Evolutionary conservation across 2,888 invertebrate species (phyloP).

Genomic region (Dromius quadrimaculatus): DNA sequence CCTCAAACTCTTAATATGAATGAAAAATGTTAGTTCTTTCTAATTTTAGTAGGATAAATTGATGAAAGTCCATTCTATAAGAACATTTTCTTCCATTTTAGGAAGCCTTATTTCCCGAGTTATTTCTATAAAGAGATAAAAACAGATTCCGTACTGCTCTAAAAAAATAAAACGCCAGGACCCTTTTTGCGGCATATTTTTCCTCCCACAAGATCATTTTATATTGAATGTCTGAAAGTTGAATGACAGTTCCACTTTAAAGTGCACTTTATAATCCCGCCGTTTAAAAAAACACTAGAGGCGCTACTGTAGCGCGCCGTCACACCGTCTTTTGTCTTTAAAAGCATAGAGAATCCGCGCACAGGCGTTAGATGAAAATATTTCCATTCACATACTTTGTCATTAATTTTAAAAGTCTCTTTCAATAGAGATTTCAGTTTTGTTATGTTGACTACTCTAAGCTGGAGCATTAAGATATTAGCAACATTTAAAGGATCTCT

Average conservation of each 20-base stretch:
- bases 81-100: too few relatives aligned
- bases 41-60: too few relatives aligned
- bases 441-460: too few relatives aligned
- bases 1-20: too few relatives aligned
- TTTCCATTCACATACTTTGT: too few relatives aligned
- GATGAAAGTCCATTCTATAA: too few relatives aligned
- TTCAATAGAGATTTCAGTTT: too few relatives aligned
- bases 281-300: slow-evolving; percentile 30
- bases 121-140: not conserved
- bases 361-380: not conserved
- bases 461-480: too few relatives aligned
- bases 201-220: slow-evolving; percentile 12
- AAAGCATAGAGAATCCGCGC: too few relatives aligned
- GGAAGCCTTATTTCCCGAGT: not conserved
- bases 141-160: not conserved
- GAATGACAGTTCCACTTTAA: slow-evolving; percentile 42
- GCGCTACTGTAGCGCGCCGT: not conserved
- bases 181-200: not conserved
- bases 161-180: not conserved
- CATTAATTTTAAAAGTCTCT: too few relatives aligned
- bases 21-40: too few relatives aligned
- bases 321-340: slow-evolving; percentile 1
- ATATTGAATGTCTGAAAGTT: slow-evolving; percentile 32
- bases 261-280: slow-evolving; percentile 40
- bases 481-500: too few relatives aligned